phyloP scores from a whole-genome alignment of 2,888 invertebrate genomes.

The Drosophila mayaguana region DNA sequence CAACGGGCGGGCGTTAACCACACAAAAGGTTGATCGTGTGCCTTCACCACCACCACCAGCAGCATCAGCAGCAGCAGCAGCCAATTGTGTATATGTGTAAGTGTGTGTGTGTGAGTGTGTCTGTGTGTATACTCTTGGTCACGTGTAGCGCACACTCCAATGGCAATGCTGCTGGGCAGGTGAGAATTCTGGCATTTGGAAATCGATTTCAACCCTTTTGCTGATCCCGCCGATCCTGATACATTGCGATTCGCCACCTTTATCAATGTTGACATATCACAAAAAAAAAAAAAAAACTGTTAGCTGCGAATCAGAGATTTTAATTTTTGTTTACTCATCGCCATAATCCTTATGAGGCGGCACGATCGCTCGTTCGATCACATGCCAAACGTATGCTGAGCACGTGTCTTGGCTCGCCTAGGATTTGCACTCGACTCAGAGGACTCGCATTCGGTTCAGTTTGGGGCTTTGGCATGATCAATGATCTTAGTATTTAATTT shows the following conservation, averaged over 20 bases:
- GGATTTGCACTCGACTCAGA: background rate
- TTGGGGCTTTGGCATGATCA: background rate
- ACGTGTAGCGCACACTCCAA: conserved; percentile 77
- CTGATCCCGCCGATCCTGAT: conserved; percentile 27
- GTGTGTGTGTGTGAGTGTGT: conserved; percentile 3
- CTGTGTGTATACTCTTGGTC: conserved; percentile 31
- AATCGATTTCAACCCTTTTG: conserved; percentile 45
- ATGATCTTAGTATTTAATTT: background rate
- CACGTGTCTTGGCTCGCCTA: conserved; percentile 38
- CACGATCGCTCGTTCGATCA: conserved; percentile 41
- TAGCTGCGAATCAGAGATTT: conserved; percentile 24
- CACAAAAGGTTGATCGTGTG: conserved; percentile 65
- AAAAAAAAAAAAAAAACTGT: conserved; percentile 5
- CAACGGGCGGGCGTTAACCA: conserved; percentile 63
- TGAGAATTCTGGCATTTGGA: conserved; percentile 47
- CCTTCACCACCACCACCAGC: conserved; percentile 19
- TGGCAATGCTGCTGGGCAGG: conserved; percentile 56
- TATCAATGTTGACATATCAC: conserved; percentile 56
- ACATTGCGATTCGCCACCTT: conserved; percentile 49
- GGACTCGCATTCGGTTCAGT: background rate
- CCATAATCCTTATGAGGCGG: conserved; percentile 53
- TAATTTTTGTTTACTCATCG: conserved; percentile 65
- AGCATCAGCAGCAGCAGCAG: background rate
- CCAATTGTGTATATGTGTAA: conserved; percentile 41
- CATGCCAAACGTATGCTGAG: conserved; percentile 42